phyloP scores from a whole-genome alignment of 64 coral and sea anemone genomes.

The Stichodactyla helianthus region DNA sequence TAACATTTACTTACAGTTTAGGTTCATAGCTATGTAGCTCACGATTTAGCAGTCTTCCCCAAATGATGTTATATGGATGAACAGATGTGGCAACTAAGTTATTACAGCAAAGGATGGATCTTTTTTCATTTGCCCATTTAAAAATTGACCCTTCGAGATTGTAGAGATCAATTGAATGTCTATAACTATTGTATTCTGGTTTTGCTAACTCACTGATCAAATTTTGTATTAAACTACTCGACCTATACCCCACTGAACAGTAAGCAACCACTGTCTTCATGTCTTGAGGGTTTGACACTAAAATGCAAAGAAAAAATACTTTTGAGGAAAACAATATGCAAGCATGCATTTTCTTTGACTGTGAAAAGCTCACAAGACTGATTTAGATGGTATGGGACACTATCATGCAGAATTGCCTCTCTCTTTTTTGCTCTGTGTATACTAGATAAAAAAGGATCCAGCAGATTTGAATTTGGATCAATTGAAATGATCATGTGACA shows the following conservation, averaged over 20 bases:
- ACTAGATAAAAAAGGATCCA: too few species aligned
- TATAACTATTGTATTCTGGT: conserved; percentile 12
- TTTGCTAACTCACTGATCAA: conserved; percentile 33
- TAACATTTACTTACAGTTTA: neutral
- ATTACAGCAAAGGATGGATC: conserved; percentile 24
- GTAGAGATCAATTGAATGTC: conserved; percentile 24
- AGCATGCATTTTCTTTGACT: too few species aligned
- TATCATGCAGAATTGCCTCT: too few species aligned
- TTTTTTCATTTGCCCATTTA: conserved; percentile 83
- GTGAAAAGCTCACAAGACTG: too few species aligned
- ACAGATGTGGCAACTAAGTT: conserved; percentile 1
- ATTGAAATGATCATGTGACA: too few species aligned
- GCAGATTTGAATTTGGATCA: too few species aligned
- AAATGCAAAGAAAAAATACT: neutral
- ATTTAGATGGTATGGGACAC: too few species aligned
- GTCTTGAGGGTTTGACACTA: conserved; percentile 4
- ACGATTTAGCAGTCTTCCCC: conserved; percentile 54
- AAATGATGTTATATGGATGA: conserved; percentile 65
- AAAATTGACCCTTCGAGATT: conserved; percentile 73
- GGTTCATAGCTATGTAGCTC: conserved; percentile 24
- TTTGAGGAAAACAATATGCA: neutral
- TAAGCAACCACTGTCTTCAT: conserved; percentile 37
- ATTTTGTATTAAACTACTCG: conserved; percentile 42
- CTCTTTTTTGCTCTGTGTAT: too few species aligned
- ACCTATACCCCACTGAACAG: conserved; percentile 67